Evolutionary conservation across 2,797 vertebrate genomes (phyloP).

Genomic region (Sparidentex hasta): DNA sequence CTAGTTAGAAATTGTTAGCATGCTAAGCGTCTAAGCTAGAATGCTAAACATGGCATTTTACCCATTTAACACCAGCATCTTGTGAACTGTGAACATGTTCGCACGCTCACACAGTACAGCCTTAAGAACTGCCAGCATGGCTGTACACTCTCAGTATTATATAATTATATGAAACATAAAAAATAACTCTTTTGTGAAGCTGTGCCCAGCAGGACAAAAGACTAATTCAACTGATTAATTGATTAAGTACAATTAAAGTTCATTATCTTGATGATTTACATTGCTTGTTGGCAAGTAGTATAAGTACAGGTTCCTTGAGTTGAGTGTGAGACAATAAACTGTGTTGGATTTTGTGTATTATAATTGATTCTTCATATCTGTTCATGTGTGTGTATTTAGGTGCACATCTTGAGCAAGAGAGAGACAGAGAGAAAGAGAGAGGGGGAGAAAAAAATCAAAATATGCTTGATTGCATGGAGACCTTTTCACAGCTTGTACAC

Average conservation of each 20-base stretch:
- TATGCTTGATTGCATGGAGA: slow-evolving; percentile 37
- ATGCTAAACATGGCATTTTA: background rate
- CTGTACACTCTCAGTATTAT: background rate
- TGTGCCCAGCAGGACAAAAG: slow-evolving; percentile 9
- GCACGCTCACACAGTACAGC: background rate
- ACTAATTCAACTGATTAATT: background rate
- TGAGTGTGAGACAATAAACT: background rate
- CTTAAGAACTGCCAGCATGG: background rate
- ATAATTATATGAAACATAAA: background rate
- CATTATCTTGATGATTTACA: background rate
- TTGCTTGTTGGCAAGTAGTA: background rate
- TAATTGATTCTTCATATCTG: slow-evolving; percentile 1
- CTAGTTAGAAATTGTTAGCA: background rate
- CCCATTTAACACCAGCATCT: background rate
- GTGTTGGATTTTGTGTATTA: slow-evolving; percentile 1
- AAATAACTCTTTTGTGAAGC: background rate
- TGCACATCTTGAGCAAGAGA: background rate
- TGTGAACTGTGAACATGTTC: background rate
- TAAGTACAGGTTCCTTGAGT: background rate
- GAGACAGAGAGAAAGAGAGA: background rate
- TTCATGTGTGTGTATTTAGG: slow-evolving; percentile 36
- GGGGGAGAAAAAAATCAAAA: slow-evolving; percentile 18
- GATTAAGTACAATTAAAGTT: background rate
- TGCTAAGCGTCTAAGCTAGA: background rate
- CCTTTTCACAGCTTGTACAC: slow-evolving; percentile 68